These are phyloP conservation scores for Darevskia mixta DNA, from an alignment of 2,797 vertebrate species.

Conservation along the genomic window DNA sequence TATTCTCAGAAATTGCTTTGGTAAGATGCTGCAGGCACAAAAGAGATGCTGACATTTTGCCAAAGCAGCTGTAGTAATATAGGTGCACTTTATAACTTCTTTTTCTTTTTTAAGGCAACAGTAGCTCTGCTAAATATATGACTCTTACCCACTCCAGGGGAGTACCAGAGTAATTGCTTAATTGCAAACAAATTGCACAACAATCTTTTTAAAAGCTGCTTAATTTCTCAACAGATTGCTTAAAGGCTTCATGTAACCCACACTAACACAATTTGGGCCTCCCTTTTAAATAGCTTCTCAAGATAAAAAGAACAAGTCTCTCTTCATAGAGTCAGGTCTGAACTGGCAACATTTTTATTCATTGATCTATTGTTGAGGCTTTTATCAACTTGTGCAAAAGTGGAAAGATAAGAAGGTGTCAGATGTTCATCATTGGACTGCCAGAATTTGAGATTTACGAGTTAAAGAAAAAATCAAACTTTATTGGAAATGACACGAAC, in stretches of 20 bases:
- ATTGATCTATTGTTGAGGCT: background rate
- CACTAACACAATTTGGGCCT: background rate
- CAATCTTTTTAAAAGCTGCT: background rate
- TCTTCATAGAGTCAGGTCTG: background rate
- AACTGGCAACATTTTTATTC: background rate
- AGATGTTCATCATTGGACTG: background rate
- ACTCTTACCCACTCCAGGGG: background rate
- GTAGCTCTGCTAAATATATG: background rate
- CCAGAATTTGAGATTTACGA: background rate
- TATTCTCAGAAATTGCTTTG: background rate
- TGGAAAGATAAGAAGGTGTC: background rate
- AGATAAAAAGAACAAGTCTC: background rate
- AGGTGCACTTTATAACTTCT: background rate
- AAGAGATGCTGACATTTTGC: background rate
- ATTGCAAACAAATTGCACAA: background rate
- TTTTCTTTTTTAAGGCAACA: conserved; percentile 2
- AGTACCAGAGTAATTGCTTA: background rate
- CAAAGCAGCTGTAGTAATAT: conserved; percentile 5
- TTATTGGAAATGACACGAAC: background rate
- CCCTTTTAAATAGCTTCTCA: background rate
- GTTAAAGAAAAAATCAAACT: background rate
- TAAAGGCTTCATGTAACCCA: background rate
- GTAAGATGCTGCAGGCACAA: conserved; percentile 31
- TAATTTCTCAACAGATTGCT: background rate
- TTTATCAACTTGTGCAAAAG: background rate